Evolutionary conservation across 2,113 vertebrate genomes (phyloP), one percentile per base, ranked within the genome.

Genomic region (Hippocampus guttulatus): DNA sequence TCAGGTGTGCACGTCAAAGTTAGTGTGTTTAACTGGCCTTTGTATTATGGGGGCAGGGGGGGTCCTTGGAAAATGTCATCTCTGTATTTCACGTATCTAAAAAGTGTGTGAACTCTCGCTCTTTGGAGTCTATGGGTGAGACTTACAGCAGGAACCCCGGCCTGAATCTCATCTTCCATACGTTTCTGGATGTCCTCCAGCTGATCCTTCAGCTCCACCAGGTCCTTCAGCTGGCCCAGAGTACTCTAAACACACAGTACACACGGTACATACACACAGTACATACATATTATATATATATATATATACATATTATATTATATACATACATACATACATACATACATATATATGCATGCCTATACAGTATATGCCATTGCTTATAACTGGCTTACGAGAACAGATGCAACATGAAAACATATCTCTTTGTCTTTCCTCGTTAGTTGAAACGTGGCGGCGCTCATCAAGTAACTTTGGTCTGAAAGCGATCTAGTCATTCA

Each of bases 151-250:
- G 93, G 92, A 80, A 95, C 84, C 33, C 94, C 96, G 41, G 90
- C 93, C n/a, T 92, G 94, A 62, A 95, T 95, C 86, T 98, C 95
- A 30, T 91, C 89, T 82, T 97, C 95, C 72, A 97, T 89, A 30
- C 91, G 90, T 77, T 81, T 93, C 85, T 97, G 95, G 71, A 98
- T 92, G 69, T 79, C 92, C 77, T 96, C 94, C 80, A 97, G 88
- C 82, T 97, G 95, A 64, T 93, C 93, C 85, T 95, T 98, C 70
- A 98, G 91, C 87, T 94, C 94, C 15, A 93, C 92, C 68, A 97
- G 92, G 75, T 96, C 95, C 89, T 95, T 97, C 73, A 96, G 91
- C 81, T 95, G 94, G 11, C 86, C 85, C 33, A 93, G 76, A 41
- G 96, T 90, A 83, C 91, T 93, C 96, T 96, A 82, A 18, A 83